These are phyloP conservation scores for Drosophila infuscata DNA, from an alignment of 2,888 invertebrate species.

Conservation along the genomic window DNA sequence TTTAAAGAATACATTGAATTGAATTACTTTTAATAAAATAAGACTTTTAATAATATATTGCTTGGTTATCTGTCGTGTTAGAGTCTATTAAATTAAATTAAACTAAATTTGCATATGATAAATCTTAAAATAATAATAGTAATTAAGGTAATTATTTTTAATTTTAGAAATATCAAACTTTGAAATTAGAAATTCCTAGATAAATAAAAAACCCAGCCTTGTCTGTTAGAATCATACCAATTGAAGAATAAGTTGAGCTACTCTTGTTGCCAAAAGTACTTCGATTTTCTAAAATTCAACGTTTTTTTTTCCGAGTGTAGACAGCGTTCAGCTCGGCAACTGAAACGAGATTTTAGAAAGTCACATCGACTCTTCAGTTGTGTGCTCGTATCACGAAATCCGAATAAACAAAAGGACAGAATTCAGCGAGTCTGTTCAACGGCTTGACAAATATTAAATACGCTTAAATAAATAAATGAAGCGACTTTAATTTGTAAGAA, in stretches of 20 bases:
- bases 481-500: neutral
- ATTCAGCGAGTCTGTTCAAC: neutral
- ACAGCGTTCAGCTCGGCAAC: neutral
- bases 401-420: neutral
- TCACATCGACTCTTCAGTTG: conserved; percentile 4
- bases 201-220: neutral
- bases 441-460: conserved; percentile 7
- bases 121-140: neutral
- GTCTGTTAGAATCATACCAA: neutral
- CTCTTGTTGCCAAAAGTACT: neutral
- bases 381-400: neutral
- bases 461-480: neutral
- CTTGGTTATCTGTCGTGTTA: no score
- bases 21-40: no score
- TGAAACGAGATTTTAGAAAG: conserved; percentile 9
- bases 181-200: neutral
- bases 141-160: neutral
- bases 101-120: neutral
- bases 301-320: neutral
- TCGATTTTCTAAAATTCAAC: neutral
- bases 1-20: neutral
- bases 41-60: neutral
- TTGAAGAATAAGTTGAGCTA: neutral
- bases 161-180: neutral
- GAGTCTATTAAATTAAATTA: no score